Base-by-base conservation (phyloP, 2,113 vertebrate genomes). In the Megalops atlanticus region DNA sequence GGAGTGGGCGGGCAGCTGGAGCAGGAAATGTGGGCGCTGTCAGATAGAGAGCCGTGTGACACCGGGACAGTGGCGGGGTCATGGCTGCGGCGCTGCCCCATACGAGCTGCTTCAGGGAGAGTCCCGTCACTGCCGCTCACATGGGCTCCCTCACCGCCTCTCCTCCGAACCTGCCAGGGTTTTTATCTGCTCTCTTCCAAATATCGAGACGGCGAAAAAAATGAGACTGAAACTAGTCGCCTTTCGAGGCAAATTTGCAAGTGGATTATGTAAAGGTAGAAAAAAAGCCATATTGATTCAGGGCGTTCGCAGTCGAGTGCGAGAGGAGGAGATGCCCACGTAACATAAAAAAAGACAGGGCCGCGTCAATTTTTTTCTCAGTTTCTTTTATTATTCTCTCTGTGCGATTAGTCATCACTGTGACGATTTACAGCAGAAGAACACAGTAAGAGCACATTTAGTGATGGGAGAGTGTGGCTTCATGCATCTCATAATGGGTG, bases 11-110 rank as follows among this genome's bases (percentile, higher is more conserved):
- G 79, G 45, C 16, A 58, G 35, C 14, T 75, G 41, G 27, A 58
- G 78, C 84, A 87, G 87, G 84, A 86, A 83, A 82, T 80, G 87
- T 91, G 84, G 89, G 86, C 88, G 69, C 83, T 87, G 84, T 83
- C 84, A 82, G 81, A 75, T n/a, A n/a, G 85, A 87, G 82, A 87
- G 83, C 78, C 24, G 52, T 16, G 18, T 8, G 54, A 38, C 36
- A 35, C 27, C 76, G 75, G 64, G 69, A n/a, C 35, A 43, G 72
- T 38, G 2, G 8, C 11, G 21, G 52, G 69, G 40, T 58, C 75
- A 33, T 8, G 36, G 36, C 52, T n/a, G n/a, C 3, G 5, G 58
- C 33, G 12, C 71, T 80, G 52, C 31, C 12, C 8, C 54, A n/a
- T 49, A 38, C 24, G n/a, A 14, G 35, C 24, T 2, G 39, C 74